These are phyloP conservation scores for Ivindomyrus marchei DNA, from an alignment of 2,113 vertebrate genomes.

Conservation along the genomic window DNA sequence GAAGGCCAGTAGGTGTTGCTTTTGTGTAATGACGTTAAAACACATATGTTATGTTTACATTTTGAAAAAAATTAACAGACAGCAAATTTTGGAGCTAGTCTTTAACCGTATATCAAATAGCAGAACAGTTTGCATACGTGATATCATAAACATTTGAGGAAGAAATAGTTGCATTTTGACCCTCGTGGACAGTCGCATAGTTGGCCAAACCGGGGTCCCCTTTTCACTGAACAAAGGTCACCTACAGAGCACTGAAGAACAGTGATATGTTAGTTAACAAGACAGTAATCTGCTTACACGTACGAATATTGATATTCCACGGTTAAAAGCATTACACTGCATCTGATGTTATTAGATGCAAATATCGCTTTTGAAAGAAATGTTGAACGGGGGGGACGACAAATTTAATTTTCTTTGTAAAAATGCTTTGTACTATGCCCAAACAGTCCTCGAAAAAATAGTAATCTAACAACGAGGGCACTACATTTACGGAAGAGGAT, in stretches of 20 bases:
- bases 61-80: background rate
- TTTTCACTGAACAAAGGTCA: constrained; percentile 33
- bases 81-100: background rate
- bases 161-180: constrained; percentile 30
- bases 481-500: background rate
- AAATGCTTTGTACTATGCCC: background rate
- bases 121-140: background rate
- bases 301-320: background rate
- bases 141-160: constrained; percentile 31
- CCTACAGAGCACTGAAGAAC: constrained; percentile 27
- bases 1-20: background rate
- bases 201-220: constrained; percentile 29
- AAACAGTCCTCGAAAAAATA: background rate
- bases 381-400: background rate
- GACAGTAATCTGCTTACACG: background rate
- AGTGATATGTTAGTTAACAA: background rate
- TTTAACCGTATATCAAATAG: background rate
- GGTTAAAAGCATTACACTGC: background rate
- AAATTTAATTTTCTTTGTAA: background rate
- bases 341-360: background rate
- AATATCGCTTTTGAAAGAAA: background rate
- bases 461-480: background rate
- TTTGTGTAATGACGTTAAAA: background rate
- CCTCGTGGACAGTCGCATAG: constrained; percentile 34
- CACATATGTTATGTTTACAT: background rate